Conservation (phyloP, 2,888 invertebrate genomes). For the Hydrotaea cyrtoneurina region DNA sequence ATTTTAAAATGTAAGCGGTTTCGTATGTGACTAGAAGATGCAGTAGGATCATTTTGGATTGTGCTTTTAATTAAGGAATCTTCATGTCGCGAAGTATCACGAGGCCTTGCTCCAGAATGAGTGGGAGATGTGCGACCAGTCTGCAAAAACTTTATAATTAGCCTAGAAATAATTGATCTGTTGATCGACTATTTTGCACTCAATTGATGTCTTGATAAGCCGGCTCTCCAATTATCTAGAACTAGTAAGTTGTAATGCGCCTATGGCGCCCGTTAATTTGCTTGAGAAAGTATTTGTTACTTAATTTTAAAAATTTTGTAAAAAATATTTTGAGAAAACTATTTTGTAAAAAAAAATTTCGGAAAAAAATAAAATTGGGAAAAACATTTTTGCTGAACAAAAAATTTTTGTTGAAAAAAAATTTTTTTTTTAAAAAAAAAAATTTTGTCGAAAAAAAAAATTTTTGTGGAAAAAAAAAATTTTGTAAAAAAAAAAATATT, state of each 20-base stretch:
- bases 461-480: too few species aligned
- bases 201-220: constrained; percentile 4
- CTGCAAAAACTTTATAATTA: constrained; percentile 32
- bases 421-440: too few species aligned
- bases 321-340: too few species aligned
- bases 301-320: neutral
- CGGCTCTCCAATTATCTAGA: neutral
- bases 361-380: too few species aligned
- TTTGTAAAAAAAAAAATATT: too few species aligned
- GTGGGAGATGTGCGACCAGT: constrained; percentile 14
- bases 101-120: constrained; percentile 10
- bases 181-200: constrained; percentile 24
- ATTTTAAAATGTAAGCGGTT: neutral
- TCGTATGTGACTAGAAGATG: neutral
- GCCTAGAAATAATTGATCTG: neutral
- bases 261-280: too few species aligned
- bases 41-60: constrained; percentile 8
- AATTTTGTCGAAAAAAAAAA: too few species aligned
- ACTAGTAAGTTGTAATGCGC: constrained; percentile 31
- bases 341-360: too few species aligned
- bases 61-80: constrained; percentile 15
- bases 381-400: too few species aligned
- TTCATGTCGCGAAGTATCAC: neutral
- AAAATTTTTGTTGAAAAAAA: too few species aligned
- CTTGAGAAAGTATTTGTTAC: constrained; percentile 37